These are phyloP conservation scores for Malacoctenus gilli DNA, from an alignment of 2,797 vertebrate genomes.

Conservation along the genomic window DNA sequence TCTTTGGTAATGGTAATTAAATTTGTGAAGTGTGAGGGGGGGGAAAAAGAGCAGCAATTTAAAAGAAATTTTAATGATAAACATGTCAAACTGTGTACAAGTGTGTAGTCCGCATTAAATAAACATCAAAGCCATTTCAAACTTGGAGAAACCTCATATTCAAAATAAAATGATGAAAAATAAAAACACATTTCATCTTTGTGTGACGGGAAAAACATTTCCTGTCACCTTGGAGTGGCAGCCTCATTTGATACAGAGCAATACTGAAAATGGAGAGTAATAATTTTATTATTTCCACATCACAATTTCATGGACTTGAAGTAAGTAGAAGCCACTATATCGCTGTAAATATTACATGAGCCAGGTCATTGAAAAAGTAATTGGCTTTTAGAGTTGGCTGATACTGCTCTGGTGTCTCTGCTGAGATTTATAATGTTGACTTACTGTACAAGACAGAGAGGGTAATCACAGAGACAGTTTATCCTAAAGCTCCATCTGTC, in stretches of 20 bases:
- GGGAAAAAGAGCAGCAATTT: constrained; percentile 34
- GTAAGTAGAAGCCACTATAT: constrained; percentile 47
- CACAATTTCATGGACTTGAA: constrained; percentile 49
- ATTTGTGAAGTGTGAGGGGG: constrained; percentile 44
- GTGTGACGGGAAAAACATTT: constrained; percentile 3
- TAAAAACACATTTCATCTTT: background rate
- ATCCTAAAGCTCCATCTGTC: constrained; percentile 66
- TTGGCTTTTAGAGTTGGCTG: constrained; percentile 74
- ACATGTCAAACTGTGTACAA: constrained; percentile 26
- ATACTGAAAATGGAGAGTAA: constrained; percentile 39
- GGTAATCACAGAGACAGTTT: constrained; percentile 71
- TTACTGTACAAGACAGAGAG: constrained; percentile 71
- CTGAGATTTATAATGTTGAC: constrained; percentile 76
- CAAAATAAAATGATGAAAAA: background rate
- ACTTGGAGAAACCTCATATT: constrained; percentile 8
- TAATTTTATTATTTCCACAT: constrained; percentile 52
- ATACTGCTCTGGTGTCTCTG: constrained; percentile 57
- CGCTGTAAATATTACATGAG: constrained; percentile 75
- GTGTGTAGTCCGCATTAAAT: constrained; percentile 21
- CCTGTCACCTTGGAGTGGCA: constrained; percentile 3
- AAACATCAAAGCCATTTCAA: constrained; percentile 30
- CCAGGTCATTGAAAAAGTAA: constrained; percentile 71
- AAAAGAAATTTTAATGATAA: constrained; percentile 24
- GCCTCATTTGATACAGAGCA: constrained; percentile 7
- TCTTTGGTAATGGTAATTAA: constrained; percentile 54